phyloP scores from a whole-genome alignment of 2,113 vertebrate species.

The Jaculus jaculus region DNA sequence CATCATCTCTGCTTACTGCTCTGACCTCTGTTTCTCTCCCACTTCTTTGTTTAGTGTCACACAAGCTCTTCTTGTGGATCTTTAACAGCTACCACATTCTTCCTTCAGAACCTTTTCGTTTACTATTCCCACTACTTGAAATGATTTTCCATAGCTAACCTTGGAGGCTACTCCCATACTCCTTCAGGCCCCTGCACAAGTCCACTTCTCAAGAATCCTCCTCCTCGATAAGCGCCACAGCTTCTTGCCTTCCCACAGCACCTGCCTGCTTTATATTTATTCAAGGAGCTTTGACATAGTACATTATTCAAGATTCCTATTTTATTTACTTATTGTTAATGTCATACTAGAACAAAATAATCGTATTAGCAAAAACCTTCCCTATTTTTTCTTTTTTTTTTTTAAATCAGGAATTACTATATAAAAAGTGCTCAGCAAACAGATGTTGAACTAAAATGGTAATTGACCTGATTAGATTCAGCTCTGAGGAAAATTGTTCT shows the following conservation, averaged over 20 bases:
- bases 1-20: not conserved
- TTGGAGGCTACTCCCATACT: not conserved
- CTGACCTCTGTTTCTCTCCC: not conserved
- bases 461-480: not conserved
- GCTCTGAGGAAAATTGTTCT: not conserved
- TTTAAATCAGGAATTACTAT: not conserved
- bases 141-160: not conserved
- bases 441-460: not conserved
- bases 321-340: not conserved
- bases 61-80: not conserved
- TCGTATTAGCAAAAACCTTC: not conserved
- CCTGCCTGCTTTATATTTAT: not conserved
- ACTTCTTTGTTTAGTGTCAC: not conserved
- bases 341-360: not conserved
- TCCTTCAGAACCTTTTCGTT: not conserved
- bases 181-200: too few species aligned
- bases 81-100: not conserved
- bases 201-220: not conserved
- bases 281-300: not conserved
- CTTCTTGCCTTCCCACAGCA: not conserved
- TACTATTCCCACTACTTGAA: too few species aligned
- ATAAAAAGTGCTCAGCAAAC: not conserved
- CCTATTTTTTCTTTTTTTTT: not conserved
- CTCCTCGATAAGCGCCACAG: not conserved
- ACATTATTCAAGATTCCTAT: not conserved